Percentiles rank a stretch among this genome's conserved stretches.
These are phyloP conservation scores for Phortica variegata DNA, from an alignment of 1,140 invertebrate genomes.

Conservation along the genomic window DNA sequence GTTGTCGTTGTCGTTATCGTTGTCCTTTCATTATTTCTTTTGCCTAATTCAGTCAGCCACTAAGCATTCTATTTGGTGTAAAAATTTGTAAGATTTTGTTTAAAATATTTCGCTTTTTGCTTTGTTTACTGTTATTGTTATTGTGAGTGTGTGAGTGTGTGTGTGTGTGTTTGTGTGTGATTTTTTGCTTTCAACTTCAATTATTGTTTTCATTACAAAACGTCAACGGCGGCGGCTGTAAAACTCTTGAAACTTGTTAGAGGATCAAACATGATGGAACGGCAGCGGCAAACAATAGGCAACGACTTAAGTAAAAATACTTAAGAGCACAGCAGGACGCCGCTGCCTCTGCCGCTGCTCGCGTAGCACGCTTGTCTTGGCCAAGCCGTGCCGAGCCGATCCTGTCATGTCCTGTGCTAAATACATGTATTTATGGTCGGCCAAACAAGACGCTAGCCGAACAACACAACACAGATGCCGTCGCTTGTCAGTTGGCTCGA, in stretches of 20 bases:
- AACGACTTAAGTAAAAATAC: slow-evolving; percentile 24
- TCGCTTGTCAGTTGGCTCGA: no score
- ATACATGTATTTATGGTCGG: no score
- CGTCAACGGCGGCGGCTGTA: no score
- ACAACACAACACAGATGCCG: no score
- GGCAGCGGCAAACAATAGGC: slow-evolving; percentile 26
- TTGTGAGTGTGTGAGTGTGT: slow-evolving; percentile 1
- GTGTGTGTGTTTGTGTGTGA: slow-evolving; percentile 26
- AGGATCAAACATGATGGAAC: slow-evolving; percentile 45
- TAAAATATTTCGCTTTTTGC: slow-evolving; percentile 7
- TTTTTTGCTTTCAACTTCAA: slow-evolving; percentile 35
- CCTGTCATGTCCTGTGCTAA: no score
- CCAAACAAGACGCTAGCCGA: no score
- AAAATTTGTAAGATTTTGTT: neutral
- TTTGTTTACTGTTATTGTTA: no score
- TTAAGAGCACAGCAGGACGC: slow-evolving; percentile 33
- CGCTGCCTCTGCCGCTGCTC: no score
- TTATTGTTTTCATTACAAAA: slow-evolving; percentile 49
- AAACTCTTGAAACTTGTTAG: slow-evolving; percentile 36
- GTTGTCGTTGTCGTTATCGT: neutral
- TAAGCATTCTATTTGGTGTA: slow-evolving; percentile 36
- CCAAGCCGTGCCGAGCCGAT: no score
- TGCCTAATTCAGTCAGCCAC: slow-evolving; percentile 17
- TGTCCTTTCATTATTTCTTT: no score
- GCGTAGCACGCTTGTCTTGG: no score